Evolutionary conservation across 2,888 invertebrate species (phyloP).

Genomic region (Choreutis nemorana): DNA sequence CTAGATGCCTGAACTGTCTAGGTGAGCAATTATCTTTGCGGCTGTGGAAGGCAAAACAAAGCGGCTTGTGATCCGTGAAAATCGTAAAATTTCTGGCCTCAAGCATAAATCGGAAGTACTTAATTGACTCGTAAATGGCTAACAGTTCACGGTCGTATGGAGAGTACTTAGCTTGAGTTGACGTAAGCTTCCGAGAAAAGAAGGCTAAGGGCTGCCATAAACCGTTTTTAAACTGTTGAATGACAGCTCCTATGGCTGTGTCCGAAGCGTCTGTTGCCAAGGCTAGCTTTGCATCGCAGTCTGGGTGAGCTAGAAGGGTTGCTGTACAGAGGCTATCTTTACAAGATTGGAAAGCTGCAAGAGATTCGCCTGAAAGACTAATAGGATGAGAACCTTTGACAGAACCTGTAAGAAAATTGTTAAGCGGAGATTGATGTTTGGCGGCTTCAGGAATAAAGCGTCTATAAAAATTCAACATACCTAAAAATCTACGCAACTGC

Average conservation of each 20-base stretch:
- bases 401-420: too few species aligned
- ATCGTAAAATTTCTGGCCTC: slow-evolving; percentile 21
- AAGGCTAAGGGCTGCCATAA: slow-evolving; percentile 22
- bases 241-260: slow-evolving; percentile 19
- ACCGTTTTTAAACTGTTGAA: slow-evolving; percentile 18
- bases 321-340: too few species aligned
- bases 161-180: slow-evolving; percentile 22
- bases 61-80: too few species aligned
- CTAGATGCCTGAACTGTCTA: too few species aligned
- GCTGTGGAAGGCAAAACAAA: slow-evolving; percentile 21
- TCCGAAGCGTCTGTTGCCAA: slow-evolving; percentile 22
- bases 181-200: slow-evolving; percentile 22
- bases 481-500: too few species aligned
- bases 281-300: slow-evolving; percentile 11
- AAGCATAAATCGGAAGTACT: slow-evolving; percentile 24
- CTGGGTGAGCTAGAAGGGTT: slow-evolving; percentile 16
- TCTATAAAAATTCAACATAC: too few species aligned
- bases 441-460: too few species aligned
- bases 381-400: too few species aligned
- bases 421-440: too few species aligned
- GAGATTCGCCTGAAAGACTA: too few species aligned
- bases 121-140: slow-evolving; percentile 24
- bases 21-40: too few species aligned
- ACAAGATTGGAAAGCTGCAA: too few species aligned
- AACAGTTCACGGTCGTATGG: slow-evolving; percentile 32